A percentile compares a stretch with the other conserved stretches of the same genome.
phyloP scores from a whole-genome alignment of 1,140 invertebrate species.

The Camponotus floridanus region DNA sequence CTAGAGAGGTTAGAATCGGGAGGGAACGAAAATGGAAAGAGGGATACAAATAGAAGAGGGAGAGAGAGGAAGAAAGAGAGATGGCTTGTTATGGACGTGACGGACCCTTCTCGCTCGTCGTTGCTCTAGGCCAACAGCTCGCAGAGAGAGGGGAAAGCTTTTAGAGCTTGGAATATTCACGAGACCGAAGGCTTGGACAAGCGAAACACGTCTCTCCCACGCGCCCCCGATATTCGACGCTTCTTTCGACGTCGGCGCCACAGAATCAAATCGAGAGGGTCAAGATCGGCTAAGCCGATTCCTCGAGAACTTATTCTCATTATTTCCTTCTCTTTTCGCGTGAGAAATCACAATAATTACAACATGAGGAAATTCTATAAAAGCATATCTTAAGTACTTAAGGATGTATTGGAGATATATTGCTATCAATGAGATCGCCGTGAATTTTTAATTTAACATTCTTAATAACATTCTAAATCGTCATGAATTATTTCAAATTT shows the following conservation, averaged over 20 bases:
- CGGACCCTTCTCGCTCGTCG: constrained; percentile 81
- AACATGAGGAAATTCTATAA: neutral
- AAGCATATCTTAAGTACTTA: neutral
- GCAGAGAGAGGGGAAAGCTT: constrained; percentile 80
- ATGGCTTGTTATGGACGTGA: constrained; percentile 82
- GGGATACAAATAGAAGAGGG: neutral
- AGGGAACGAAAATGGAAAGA: constrained; percentile 19
- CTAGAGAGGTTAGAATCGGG: constrained; percentile 64
- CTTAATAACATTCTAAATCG: too few relatives aligned
- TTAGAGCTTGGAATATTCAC: constrained; percentile 85
- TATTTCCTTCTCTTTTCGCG: neutral
- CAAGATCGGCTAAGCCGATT: constrained; percentile 62
- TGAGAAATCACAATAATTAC: neutral
- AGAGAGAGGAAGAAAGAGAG: constrained; percentile 53
- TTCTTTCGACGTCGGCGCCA: constrained; percentile 71
- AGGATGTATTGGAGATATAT: too few relatives aligned
- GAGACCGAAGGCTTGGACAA: constrained; percentile 83
- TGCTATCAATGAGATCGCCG: too few relatives aligned
- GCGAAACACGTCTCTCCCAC: constrained; percentile 81
- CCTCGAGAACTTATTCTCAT: neutral
- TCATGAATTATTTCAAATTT: too few relatives aligned
- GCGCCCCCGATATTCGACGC: constrained; percentile 53
- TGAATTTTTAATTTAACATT: too few relatives aligned
- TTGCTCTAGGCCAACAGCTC: constrained; percentile 68
- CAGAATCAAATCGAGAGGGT: constrained; percentile 70